A percentile compares a stretch with the other conserved stretches of the same genome.
These are phyloP conservation scores for Gila robusta DNA, from an alignment of 2,797 vertebrate genomes.

Conservation along the genomic window DNA sequence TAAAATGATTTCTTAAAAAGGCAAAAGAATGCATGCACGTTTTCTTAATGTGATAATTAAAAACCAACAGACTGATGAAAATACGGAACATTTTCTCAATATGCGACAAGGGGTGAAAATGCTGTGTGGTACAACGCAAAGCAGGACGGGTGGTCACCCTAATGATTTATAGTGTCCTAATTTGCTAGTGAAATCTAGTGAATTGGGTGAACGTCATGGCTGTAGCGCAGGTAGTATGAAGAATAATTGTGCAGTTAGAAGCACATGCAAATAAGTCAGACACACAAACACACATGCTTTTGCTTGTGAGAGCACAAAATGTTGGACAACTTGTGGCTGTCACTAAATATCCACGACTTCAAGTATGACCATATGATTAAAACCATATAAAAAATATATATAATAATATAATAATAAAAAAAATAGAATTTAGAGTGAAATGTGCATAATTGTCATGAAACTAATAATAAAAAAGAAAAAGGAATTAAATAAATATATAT, in stretches of 20 bases:
- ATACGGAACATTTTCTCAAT: too few species aligned
- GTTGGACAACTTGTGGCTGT: neutral
- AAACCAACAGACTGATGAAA: too few species aligned
- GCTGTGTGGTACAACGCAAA: too few species aligned
- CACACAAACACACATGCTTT: neutral
- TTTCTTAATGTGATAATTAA: too few species aligned
- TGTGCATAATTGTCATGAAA: too few species aligned
- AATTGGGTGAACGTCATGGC: neutral
- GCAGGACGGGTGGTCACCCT: too few species aligned
- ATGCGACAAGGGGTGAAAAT: too few species aligned
- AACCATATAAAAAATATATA: neutral
- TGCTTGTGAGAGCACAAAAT: neutral
- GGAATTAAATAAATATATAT: neutral
- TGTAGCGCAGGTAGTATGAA: neutral
- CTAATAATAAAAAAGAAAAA: neutral
- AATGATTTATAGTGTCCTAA: neutral
- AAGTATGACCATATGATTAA: neutral
- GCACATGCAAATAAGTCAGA: neutral
- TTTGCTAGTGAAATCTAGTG: slow-evolving; percentile 1
- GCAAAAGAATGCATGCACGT: too few species aligned
- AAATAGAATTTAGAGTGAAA: neutral
- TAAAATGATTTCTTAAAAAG: too few species aligned
- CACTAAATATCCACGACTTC: neutral
- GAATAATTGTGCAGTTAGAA: neutral
- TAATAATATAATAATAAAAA: neutral